Base-by-base conservation (phyloP, 30 jellyfish, hydroid and myxozoan species). In the Nemopilema nomurai region DNA sequence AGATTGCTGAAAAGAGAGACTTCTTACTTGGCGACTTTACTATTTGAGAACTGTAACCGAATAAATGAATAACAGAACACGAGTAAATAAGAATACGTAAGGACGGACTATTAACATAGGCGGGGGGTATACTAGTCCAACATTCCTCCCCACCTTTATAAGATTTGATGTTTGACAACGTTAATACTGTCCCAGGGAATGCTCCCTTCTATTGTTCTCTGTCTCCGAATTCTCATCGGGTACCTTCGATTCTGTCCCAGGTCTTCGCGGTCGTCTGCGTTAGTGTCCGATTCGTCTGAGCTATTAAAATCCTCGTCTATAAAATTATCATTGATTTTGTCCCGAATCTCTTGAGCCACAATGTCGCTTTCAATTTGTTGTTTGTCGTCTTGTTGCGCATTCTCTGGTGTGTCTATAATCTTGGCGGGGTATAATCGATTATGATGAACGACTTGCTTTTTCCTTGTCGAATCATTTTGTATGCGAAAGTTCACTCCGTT, bases 81-180 rank as follows among this genome's bases (percentile, higher is more conserved):
- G 86, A 52, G 75, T 76, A 51, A 49, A 51, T 49, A 49, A 76
- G 74, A 25, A 77, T 77, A 77, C 78, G 87, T 77, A 77, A 26
- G 87, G 87, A 77, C 78, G 87, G 78, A 77, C 87, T 77, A 52
- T 77, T 77, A 51, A 77, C 87, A 77, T 77, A 62, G 87, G 78
- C 78, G 57, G 78, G 87, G 27, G 78, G 87, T 77, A 77, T 32
- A 62, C 78, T 62, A 30, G 32, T 41, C 81, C 62, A 41, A 73
- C 49, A 65, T 65, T 65, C 32, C 75, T 65, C 75, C 75, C 75
- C 75, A 21, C 75, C 75, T 65, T 65, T 65, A 65, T 65, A 65
- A 65, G 28, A 29, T 65, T 65, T 65, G 0, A 65, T 65, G 75
- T 65, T 65, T 29, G 75, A 65, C 28, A 65, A 65, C 75, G 75